Percentiles rank a stretch among this genome's conserved stretches.
phyloP scores from a whole-genome alignment of 2,113 vertebrate genomes.

The Pithys albifrons region DNA sequence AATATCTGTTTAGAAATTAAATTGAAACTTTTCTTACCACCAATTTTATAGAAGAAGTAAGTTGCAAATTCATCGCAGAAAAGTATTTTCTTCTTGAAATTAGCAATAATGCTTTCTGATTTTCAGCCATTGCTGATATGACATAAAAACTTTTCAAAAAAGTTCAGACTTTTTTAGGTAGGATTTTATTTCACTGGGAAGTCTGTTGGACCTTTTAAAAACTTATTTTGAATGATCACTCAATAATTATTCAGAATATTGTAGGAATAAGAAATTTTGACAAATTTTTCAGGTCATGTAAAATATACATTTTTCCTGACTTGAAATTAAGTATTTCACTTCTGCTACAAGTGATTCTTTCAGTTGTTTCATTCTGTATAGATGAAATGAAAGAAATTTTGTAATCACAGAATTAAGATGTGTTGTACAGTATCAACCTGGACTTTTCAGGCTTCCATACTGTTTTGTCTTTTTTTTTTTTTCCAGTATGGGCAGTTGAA shows the following conservation, averaged over 20 bases:
- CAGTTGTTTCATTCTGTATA: background rate
- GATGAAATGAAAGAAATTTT: background rate
- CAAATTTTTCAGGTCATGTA: background rate
- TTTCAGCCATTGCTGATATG: background rate
- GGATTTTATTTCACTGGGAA: background rate
- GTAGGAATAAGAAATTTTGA: background rate
- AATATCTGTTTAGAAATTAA: background rate
- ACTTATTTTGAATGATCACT: background rate
- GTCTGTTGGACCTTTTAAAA: background rate
- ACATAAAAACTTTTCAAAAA: background rate
- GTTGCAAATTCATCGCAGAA: background rate
- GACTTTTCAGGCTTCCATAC: background rate
- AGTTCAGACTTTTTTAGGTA: background rate
- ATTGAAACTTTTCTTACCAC: background rate
- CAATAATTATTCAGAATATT: background rate
- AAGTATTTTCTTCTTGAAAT: background rate
- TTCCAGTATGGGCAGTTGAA: background rate
- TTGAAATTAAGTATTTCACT: background rate
- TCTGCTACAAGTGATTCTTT: background rate
- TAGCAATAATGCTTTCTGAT: background rate
- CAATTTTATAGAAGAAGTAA: background rate
- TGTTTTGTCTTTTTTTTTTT: background rate
- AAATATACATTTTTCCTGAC: background rate
- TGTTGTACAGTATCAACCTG: background rate
- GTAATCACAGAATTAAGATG: background rate